These are phyloP conservation scores for Neodiprion virginianus DNA, from an alignment of 1,140 invertebrate species.

Conservation along the genomic window DNA sequence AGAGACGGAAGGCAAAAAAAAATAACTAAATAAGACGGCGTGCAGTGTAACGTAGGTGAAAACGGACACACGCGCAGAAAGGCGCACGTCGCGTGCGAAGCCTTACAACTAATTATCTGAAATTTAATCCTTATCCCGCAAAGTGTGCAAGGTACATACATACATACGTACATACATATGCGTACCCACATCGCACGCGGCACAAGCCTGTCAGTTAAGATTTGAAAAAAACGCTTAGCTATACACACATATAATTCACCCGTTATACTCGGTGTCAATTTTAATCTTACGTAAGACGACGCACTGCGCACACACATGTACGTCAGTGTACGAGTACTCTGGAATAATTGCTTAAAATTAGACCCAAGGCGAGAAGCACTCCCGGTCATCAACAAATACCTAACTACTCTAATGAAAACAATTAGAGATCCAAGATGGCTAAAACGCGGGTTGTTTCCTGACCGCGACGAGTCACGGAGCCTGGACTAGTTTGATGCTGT, in stretches of 20 bases:
- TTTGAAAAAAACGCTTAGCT: background rate
- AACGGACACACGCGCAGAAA: background rate
- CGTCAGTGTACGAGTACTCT: no score
- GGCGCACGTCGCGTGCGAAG: background rate
- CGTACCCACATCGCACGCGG: background rate
- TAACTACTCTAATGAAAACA: slow-evolving; percentile 3
- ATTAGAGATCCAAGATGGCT: background rate
- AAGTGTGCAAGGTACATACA: background rate
- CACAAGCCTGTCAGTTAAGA: background rate
- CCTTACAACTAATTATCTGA: slow-evolving; percentile 1
- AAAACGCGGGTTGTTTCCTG: background rate
- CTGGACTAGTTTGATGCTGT: background rate
- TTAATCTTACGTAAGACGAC: no score
- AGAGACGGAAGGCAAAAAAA: background rate
- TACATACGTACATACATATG: no score
- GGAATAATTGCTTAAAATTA: no score
- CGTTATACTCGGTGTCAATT: background rate
- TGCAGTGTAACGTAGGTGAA: background rate
- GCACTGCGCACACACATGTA: no score
- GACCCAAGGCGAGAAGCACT: no score
- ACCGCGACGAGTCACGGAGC: background rate
- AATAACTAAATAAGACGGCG: background rate
- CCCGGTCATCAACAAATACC: background rate
- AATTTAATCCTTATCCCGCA: background rate
- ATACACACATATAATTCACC: background rate